These are phyloP conservation scores for Alces alces DNA, from an alignment of 2,113 vertebrate species.

Conservation along the genomic window DNA sequence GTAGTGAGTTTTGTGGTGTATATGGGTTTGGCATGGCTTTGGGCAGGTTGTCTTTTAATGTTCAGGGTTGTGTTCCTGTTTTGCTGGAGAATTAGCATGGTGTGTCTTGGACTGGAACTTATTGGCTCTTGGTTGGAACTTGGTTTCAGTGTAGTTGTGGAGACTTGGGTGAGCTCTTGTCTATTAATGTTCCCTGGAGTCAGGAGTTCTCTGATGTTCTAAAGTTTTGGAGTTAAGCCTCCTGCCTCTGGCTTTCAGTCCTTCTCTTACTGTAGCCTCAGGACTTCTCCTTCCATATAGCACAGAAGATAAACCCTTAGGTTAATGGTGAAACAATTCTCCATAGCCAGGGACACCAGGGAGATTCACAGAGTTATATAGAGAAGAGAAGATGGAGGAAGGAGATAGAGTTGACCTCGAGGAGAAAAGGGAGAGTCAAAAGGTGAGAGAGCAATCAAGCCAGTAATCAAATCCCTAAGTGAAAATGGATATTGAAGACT, in stretches of 20 bases:
- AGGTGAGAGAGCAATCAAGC: background rate
- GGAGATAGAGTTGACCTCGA: background rate
- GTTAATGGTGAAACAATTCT: background rate
- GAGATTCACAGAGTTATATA: background rate
- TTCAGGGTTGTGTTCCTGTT: background rate
- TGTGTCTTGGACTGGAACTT: background rate
- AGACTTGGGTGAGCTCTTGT: background rate
- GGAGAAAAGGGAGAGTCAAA: background rate
- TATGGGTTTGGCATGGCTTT: background rate
- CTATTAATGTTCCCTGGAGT: background rate
- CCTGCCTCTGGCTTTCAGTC: background rate
- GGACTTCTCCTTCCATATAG: background rate
- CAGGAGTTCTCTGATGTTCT: background rate
- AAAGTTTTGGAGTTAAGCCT: background rate
- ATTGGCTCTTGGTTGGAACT: background rate
- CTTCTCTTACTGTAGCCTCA: background rate
- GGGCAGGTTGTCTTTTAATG: background rate
- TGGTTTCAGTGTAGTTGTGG: background rate
- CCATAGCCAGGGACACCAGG: background rate
- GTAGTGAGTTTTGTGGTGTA: background rate
- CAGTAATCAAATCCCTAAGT: background rate
- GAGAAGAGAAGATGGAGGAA: background rate
- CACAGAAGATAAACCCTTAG: background rate
- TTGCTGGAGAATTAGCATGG: background rate
- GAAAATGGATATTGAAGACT: background rate